phyloP scores from a whole-genome alignment of 2,888 invertebrate species.

The Yponomeuta sedellus region DNA sequence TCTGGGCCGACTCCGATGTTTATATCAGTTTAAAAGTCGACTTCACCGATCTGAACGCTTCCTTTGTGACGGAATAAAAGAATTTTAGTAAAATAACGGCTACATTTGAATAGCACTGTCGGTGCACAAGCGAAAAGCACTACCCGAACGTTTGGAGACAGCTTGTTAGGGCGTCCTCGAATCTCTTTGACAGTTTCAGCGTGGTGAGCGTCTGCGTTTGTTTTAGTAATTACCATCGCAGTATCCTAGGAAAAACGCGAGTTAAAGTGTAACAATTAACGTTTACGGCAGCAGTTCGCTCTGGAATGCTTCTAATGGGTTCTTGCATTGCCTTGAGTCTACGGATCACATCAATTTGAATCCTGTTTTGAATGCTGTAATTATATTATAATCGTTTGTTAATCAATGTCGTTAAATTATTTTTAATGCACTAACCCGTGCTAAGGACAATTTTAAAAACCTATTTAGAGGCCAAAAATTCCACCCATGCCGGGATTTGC shows the following conservation, averaged over 20 bases:
- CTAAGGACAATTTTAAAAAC: too few species aligned
- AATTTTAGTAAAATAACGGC: conserved; percentile 49
- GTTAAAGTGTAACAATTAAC: not conserved
- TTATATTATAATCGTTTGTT: too few species aligned
- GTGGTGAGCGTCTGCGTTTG: not conserved
- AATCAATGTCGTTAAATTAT: too few species aligned
- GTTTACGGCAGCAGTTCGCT: not conserved
- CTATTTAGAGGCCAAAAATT: too few species aligned
- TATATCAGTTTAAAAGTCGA: conserved; percentile 61
- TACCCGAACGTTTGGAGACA: not conserved
- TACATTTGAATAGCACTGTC: conserved; percentile 41
- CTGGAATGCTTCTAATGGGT: too few species aligned
- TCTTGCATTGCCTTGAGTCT: too few species aligned
- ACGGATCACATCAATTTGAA: too few species aligned
- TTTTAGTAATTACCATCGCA: not conserved
- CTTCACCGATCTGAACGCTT: conserved; percentile 54
- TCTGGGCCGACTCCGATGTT: conserved; percentile 36
- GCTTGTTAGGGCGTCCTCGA: not conserved
- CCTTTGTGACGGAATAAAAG: conserved; percentile 47
- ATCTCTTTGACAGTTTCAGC: conserved; percentile 1
- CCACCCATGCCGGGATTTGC: too few species aligned
- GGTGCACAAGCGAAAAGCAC: conserved; percentile 1
- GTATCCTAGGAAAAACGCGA: not conserved
- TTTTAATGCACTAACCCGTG: too few species aligned
- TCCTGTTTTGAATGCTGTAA: too few species aligned